phyloP scores from a whole-genome alignment of 37 sponge, comb jelly and placozoan genomes.

The Spongia lamella region DNA sequence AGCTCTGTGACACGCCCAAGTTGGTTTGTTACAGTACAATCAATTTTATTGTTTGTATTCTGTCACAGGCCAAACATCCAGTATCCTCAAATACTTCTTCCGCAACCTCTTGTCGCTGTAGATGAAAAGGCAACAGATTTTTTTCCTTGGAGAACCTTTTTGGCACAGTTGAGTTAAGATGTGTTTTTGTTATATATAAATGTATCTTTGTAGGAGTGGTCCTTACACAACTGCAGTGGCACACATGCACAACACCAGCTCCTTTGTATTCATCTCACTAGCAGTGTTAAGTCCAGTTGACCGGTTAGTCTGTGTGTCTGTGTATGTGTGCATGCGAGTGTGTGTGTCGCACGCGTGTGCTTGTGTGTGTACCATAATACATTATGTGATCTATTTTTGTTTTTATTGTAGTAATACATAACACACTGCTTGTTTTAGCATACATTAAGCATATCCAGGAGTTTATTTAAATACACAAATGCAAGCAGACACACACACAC shows the following conservation, averaged over 20 bases:
- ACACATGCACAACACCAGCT: background rate
- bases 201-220: background rate
- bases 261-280: constrained; percentile 26
- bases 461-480: no score
- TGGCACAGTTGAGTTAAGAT: background rate
- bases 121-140: background rate
- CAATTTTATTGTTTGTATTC: background rate
- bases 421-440: no score
- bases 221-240: background rate
- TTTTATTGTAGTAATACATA: no score
- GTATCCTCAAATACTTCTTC: no score
- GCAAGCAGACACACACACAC: no score
- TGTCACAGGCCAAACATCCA: background rate
- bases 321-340: background rate
- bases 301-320: background rate
- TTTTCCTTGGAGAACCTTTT: constrained; percentile 9
- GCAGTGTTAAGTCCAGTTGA: constrained; percentile 14
- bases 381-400: no score
- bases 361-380: no score
- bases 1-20: background rate
- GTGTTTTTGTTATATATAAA: background rate
- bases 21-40: background rate
- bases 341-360: no score
- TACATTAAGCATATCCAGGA: no score
- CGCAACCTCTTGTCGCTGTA: background rate